Base-by-base conservation (phyloP, 2,113 vertebrate genomes). In the Ornithorhynchus anatinus region DNA sequence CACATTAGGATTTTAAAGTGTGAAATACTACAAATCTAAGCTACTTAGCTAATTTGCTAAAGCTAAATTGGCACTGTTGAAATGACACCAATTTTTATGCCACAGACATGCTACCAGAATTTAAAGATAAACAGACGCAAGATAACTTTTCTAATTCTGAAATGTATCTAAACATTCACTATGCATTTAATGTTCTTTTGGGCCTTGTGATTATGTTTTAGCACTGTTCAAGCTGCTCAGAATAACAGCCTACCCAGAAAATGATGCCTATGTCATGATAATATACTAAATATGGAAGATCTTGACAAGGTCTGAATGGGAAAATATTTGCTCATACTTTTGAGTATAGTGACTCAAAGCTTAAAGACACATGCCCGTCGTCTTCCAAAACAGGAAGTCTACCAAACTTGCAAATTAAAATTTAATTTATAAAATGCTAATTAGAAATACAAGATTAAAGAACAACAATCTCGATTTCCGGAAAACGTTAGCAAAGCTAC, bases 21-120 rank as follows among this genome's bases (percentile, higher is more conserved):
- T 76, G 77, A 88, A 88, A 86, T 78, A 80, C 65, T 86, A 88
- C 61, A 80, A 89, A 89, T 83, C 67, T 70, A 86, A 87, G 64
- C 47, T 85, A 84, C 59, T 84, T 75, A 80, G 69, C 37, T 80
- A 82, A 90, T 87, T 86, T 87, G 80, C 70, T 85, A 78, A 75
- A 84, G 67, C 60, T 84, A 89, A 88, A 87, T 70, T 74, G 63
- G 71, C 59, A 88, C 58, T 66, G 68, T n/a, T 84, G 69, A 70
- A n/a, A 85, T 77, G 3, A 8, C 45, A 87, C n/a, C 33, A 13
- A 42, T 59, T 61, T 72, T 79, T 37, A 84, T 43, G 77, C 44
- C 65, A 81, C 52, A 76, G 64, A 44, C 44, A 64, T 45, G 27
- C 48, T 85, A 85, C 50, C 63, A 66, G 27, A 69, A 64, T 69